Percentiles rank a stretch among this genome's conserved stretches.
Evolutionary conservation across 2,113 vertebrate species (phyloP).

Genomic region (Campylorhamphus procurvoides): DNA sequence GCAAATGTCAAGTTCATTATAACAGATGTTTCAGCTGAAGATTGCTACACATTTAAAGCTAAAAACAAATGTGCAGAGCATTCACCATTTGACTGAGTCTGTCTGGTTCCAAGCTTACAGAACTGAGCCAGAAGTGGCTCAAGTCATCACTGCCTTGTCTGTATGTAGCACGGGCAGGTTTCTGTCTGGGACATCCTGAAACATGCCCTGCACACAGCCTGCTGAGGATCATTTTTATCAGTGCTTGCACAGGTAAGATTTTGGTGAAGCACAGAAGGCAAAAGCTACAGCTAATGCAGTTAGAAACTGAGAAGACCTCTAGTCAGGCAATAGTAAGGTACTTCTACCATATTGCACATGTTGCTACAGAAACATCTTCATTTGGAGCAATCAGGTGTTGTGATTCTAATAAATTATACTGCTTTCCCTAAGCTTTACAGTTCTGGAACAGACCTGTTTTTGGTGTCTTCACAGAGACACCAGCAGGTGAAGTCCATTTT

Average conservation of each 20-base stretch:
- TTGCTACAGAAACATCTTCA: not conserved
- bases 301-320: not conserved
- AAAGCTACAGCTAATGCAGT: not conserved
- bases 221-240: not conserved
- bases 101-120: not conserved
- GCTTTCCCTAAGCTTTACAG: not conserved
- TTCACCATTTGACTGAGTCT: constrained; percentile 42
- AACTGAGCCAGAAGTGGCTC: not conserved
- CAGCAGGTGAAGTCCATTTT: not conserved
- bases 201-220: not conserved
- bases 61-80: constrained; percentile 32
- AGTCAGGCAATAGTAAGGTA: not conserved
- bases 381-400: not conserved
- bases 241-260: not conserved
- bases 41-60: constrained; percentile 60
- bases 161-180: not conserved
- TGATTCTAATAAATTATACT: not conserved
- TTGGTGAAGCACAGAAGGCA: not conserved
- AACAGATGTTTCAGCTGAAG: constrained; percentile 68
- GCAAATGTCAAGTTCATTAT: constrained; percentile 75
- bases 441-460: not conserved
- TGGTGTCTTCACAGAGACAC: not conserved
- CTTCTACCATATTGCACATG: not conserved
- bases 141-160: not conserved
- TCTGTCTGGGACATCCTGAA: not conserved